Conservation (phyloP, 1,140 invertebrate species). For the Philopotamus ludificatus region DNA sequence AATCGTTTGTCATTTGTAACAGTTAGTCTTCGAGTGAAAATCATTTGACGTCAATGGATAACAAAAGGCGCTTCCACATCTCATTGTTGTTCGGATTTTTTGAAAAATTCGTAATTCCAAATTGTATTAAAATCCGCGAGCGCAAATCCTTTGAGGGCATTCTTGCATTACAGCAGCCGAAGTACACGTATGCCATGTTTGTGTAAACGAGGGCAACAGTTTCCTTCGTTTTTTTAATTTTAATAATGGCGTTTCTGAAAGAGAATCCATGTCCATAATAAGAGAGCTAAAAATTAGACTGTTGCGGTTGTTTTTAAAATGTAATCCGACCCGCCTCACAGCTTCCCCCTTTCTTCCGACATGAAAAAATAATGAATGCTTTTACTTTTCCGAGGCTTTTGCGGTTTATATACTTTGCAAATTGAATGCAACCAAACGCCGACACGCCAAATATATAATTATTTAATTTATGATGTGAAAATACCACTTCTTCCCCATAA, state of each 20-base stretch:
- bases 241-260: not conserved
- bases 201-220: not conserved
- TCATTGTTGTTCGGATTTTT: no score
- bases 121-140: no score
- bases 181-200: no score
- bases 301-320: not conserved
- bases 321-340: not conserved
- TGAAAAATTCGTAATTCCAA: no score
- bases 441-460: no score
- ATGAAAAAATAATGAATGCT: conserved; percentile 3
- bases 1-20: not conserved
- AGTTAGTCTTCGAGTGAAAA: not conserved
- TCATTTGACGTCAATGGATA: not conserved
- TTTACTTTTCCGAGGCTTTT: conserved; percentile 7
- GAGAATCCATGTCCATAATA: not conserved
- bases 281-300: not conserved
- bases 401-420: conserved; percentile 11
- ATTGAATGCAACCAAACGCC: no score
- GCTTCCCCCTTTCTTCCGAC: not conserved
- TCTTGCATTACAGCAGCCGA: no score
- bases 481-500: no score
- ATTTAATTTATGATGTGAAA: no score
- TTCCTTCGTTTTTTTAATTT: not conserved
- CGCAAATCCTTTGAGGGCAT: no score
- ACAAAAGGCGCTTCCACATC: not conserved